Evolutionary conservation across 1,140 invertebrate species (phyloP).

Genomic region (Anastrepha obliqua): DNA sequence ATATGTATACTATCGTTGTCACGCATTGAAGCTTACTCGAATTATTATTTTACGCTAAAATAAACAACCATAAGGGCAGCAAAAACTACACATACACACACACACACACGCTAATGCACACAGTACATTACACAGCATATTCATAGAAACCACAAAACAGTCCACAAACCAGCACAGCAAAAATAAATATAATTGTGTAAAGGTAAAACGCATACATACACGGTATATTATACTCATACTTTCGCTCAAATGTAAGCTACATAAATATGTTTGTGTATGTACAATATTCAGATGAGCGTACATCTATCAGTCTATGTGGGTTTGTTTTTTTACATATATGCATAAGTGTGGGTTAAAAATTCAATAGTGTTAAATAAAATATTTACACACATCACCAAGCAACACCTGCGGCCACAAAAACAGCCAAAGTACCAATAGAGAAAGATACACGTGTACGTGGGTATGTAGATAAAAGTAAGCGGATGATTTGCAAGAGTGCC

Average conservation of each 20-base stretch:
- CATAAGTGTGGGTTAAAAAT: conserved; percentile 56
- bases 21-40: background rate
- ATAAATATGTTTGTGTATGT: background rate
- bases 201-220: background rate
- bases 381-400: conserved; percentile 54
- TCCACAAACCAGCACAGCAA: background rate
- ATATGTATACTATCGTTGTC: background rate
- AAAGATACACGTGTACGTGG: no score
- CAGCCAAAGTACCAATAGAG: background rate
- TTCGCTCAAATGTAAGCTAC: background rate
- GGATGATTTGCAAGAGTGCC: no score
- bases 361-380: conserved; percentile 58
- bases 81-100: background rate
- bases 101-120: background rate
- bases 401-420: conserved; percentile 50
- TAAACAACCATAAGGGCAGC: background rate
- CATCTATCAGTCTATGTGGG: background rate
- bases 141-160: conserved; percentile 5
- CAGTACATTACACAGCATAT: background rate
- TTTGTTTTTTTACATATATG: conserved; percentile 35
- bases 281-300: background rate
- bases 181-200: conserved; percentile 7
- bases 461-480: no score
- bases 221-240: background rate
- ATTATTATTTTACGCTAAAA: conserved; percentile 13